Base-by-base conservation (phyloP, 2,113 vertebrate genomes). In the Coturnix japonica region DNA sequence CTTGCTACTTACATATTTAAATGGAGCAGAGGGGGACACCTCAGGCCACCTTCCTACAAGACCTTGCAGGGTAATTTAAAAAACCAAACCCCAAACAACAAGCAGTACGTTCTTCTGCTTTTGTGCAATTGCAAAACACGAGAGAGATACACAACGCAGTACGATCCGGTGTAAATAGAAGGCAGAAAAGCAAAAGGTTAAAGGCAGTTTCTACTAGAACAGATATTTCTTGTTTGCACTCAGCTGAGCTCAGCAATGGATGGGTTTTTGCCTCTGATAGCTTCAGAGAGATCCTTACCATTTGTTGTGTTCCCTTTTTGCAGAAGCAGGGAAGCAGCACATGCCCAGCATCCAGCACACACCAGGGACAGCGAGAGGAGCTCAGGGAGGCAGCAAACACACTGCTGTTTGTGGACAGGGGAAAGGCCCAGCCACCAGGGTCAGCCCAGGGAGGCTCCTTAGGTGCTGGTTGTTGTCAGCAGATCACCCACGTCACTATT, bases 361-460 rank as follows among this genome's bases (percentile, higher is more conserved):
- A 13, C 2, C 6, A 3, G 1, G n/a, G 61, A 20, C 79, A 56
- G 43, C 0, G 1, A 76, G 1, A 72, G 61, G 21, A 83, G 77
- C 33, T 80, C 12, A 3, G 59, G 64, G 41, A 47, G 69, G 70
- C 69, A 82, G 83, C 26, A 49, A 64, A 70, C 10, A 53, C 65
- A 35, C 31, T 3, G 14, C 59, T 64, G 74, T 6, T 28, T 53
- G 51, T n/a, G 0, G 0, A 30, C 37, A 77, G 79, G 14, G 67
- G 70, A 57, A 89, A 57, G 54, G 19, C 73, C 16, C 37, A 26
- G 60, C 25, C 63, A 67, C 41, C 54, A 21, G 31, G 91, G 95
- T 87, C 81, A 91, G 67, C 37, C 74, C 66, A 66, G 88, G 91
- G 87, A 88, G 81, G 53, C 6, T 84, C 49, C 71, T 69, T 80